A percentile compares a stretch with the other conserved stretches of the same genome.
Conservation (phyloP, 2,113 vertebrate species). For the Leucosticte australis region DNA sequence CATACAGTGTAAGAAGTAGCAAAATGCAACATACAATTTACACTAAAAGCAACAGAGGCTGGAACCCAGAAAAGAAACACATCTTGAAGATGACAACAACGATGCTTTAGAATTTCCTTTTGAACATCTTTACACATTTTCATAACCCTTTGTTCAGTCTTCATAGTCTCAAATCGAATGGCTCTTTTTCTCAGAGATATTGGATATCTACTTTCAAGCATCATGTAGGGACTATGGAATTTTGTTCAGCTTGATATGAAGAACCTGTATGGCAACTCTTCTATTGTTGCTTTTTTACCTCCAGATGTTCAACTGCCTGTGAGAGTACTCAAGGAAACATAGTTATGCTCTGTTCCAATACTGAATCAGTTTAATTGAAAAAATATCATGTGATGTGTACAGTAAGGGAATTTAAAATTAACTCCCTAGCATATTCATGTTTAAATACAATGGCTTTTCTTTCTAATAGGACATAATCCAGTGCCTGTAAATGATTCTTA, state of each 20-base stretch:
- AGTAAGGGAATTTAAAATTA: slow-evolving; percentile 34
- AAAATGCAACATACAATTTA: background rate
- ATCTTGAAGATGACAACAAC: background rate
- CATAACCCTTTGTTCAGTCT: background rate
- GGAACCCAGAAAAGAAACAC: background rate
- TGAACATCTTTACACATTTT: background rate
- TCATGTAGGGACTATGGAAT: background rate
- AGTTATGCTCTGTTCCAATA: background rate
- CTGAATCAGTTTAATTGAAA: slow-evolving; percentile 52
- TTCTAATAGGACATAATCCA: background rate
- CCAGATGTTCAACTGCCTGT: slow-evolving; percentile 55
- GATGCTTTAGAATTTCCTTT: background rate
- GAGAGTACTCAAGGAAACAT: slow-evolving; percentile 29
- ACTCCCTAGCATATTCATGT: background rate
- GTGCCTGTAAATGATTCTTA: background rate
- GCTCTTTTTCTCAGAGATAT: background rate
- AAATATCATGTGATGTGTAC: background rate
- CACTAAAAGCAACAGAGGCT: slow-evolving; percentile 4
- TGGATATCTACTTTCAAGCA: background rate
- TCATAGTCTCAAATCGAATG: background rate
- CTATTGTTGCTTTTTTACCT: slow-evolving; percentile 9
- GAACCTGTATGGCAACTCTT: background rate
- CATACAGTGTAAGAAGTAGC: background rate
- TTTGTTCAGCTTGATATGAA: background rate
- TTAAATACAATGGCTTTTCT: background rate